phyloP scores from a whole-genome alignment of 2,113 vertebrate species.

The Miniopterus natalensis region DNA sequence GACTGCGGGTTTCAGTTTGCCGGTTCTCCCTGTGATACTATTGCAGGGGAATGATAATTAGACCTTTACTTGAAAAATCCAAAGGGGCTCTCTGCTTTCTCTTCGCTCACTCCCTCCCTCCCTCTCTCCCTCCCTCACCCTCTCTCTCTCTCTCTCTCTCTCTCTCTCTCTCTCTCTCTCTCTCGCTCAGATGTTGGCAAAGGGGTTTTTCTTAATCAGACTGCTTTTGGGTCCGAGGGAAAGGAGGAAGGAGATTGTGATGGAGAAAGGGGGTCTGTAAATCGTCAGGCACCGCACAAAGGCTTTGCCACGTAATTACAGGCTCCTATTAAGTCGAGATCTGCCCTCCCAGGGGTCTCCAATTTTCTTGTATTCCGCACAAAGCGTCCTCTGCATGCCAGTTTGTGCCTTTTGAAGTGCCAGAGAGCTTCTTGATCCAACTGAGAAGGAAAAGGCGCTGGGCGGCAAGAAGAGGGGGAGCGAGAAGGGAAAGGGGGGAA shows the following conservation, averaged over 20 bases:
- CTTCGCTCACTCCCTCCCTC: background rate
- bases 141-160: background rate
- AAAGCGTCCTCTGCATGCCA: conserved; percentile 88
- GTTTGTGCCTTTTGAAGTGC: conserved; percentile 90
- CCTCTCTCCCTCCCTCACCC: background rate
- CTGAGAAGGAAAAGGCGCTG: conserved; percentile 79
- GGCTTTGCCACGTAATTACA: conserved; percentile 93
- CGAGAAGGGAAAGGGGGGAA: conserved; percentile 62
- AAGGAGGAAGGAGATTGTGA: conserved; percentile 82
- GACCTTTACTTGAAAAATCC: conserved; percentile 75
- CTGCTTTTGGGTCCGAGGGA: conserved; percentile 79
- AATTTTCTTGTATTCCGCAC: conserved; percentile 87
- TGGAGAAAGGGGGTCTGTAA: conserved; percentile 88
- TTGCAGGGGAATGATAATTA: conserved; percentile 80
- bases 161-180: background rate
- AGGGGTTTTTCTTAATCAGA: conserved; percentile 84
- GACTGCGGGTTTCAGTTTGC: conserved; percentile 78
- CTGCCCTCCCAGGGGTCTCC: conserved; percentile 89
- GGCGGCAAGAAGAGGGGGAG: conserved; percentile 64
- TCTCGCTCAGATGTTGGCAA: conserved; percentile 78
- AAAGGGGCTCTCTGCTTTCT: conserved; percentile 49
- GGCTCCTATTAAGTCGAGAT: conserved; percentile 89
- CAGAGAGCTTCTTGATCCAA: conserved; percentile 86
- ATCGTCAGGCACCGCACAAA: conserved; percentile 92
- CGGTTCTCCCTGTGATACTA: conserved; percentile 65